Conservation (phyloP, 2,113 vertebrate species). For the Pterocles gutturalis region DNA sequence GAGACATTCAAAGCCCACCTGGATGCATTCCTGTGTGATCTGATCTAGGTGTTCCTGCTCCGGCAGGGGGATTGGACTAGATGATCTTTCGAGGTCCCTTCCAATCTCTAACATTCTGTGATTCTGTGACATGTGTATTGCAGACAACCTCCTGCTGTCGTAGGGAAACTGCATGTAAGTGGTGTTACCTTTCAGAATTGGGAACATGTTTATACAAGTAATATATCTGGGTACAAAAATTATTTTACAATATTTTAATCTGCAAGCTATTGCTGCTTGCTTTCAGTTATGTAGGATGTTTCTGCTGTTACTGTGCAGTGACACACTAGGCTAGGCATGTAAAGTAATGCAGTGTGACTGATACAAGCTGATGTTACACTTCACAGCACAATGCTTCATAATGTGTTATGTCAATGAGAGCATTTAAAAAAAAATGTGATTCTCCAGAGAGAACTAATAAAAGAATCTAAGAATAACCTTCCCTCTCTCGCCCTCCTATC, state of each 20-base stretch:
- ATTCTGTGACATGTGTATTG: neutral
- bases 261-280: neutral
- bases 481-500: neutral
- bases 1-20: too few species aligned
- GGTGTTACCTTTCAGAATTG: neutral
- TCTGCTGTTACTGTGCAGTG: neutral
- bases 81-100: too few species aligned
- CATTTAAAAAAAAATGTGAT: neutral
- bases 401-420: conserved; percentile 51
- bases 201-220: neutral
- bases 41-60: too few species aligned
- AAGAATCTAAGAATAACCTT: neutral
- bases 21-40: too few species aligned
- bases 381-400: conserved; percentile 60
- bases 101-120: too few species aligned
- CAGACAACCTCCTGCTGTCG: neutral
- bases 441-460: neutral
- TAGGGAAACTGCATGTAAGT: neutral
- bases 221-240: neutral
- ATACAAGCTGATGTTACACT: conserved; percentile 71
- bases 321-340: conserved; percentile 18
- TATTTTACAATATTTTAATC: neutral
- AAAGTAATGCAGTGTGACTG: conserved; percentile 66
- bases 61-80: too few species aligned
- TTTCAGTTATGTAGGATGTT: neutral